phyloP scores from a whole-genome alignment of 2,888 invertebrate genomes.

The Syrphus vitripennis region DNA sequence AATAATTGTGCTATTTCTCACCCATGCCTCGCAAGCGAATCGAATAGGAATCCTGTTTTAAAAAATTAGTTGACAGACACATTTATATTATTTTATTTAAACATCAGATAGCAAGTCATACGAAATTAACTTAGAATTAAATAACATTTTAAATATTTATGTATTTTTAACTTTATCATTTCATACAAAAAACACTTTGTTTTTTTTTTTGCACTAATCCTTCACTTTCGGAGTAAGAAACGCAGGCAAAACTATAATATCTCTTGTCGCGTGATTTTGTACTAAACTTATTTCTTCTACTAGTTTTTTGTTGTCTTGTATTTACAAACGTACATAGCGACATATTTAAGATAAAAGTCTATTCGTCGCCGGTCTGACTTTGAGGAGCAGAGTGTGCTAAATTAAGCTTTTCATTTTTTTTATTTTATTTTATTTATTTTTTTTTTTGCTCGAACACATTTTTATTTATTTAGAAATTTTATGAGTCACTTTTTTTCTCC shows the following conservation, averaged over 20 bases:
- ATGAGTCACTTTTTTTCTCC: constrained; percentile 58
- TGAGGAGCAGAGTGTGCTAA: constrained; percentile 68
- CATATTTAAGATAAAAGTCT: constrained; percentile 59
- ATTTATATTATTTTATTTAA: constrained; percentile 53
- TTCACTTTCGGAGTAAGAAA: not conserved
- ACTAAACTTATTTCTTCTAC: constrained; percentile 8
- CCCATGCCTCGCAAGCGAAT: constrained; percentile 30
- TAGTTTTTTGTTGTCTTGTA: not conserved
- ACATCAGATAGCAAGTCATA: not conserved
- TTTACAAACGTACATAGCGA: constrained; percentile 12
- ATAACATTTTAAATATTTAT: not conserved
- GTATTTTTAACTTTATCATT: not conserved
- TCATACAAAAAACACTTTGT: not conserved
- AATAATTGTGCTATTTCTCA: constrained; percentile 30
- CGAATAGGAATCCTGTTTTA: constrained; percentile 46
- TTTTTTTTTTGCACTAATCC: not conserved
- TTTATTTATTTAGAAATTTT: constrained; percentile 58
- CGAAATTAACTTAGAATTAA: not conserved
- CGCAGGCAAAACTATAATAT: not conserved
- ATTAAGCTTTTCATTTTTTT: constrained; percentile 62
- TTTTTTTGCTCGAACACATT: constrained; percentile 38
- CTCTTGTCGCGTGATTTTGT: constrained; percentile 16
- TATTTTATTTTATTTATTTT: not conserved
- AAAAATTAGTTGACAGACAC: constrained; percentile 67
- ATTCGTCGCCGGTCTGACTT: constrained; percentile 65